A percentile compares a stretch with the other conserved stretches of the same genome.
Evolutionary conservation across 1,140 invertebrate species (phyloP).

Genomic region (Lepidostoma basale): DNA sequence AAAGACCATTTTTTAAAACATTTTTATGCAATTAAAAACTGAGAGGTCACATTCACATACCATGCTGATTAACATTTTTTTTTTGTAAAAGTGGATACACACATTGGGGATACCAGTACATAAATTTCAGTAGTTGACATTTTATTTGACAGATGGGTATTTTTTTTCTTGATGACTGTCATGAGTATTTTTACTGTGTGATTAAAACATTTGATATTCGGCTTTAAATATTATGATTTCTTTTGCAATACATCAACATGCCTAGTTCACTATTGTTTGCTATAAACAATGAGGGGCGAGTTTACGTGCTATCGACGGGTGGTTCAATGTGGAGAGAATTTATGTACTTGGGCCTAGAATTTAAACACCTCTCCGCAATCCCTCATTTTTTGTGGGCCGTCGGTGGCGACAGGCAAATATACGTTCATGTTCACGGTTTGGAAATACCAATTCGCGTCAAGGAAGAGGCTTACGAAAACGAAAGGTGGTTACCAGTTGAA

Average conservation of each 20-base stretch:
- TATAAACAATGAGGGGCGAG: constrained; percentile 84
- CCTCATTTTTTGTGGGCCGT: constrained; percentile 89
- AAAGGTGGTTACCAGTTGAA: constrained; percentile 89
- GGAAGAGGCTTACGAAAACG: constrained; percentile 92
- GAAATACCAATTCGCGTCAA: constrained; percentile 89
- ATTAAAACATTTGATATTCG: too few relatives aligned
- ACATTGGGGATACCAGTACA: too few relatives aligned
- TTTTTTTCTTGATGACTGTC: neutral
- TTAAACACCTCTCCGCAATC: constrained; percentile 84
- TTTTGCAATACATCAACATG: constrained; percentile 56
- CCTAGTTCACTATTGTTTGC: constrained; percentile 81
- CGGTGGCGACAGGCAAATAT: constrained; percentile 89
- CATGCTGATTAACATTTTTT: too few relatives aligned
- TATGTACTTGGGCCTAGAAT: constrained; percentile 81
- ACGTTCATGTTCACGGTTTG: constrained; percentile 85
- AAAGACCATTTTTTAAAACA: too few relatives aligned
- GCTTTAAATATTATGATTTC: neutral
- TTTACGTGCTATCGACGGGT: constrained; percentile 79
- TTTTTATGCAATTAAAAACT: too few relatives aligned
- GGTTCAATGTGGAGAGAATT: constrained; percentile 84
- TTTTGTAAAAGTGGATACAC: too few relatives aligned
- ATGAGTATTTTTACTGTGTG: too few relatives aligned
- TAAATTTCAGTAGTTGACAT: too few relatives aligned
- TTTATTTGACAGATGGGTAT: neutral
- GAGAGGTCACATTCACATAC: too few relatives aligned